Conservation (phyloP, 2,888 invertebrate genomes). For the Drosophila quinaria region DNA sequence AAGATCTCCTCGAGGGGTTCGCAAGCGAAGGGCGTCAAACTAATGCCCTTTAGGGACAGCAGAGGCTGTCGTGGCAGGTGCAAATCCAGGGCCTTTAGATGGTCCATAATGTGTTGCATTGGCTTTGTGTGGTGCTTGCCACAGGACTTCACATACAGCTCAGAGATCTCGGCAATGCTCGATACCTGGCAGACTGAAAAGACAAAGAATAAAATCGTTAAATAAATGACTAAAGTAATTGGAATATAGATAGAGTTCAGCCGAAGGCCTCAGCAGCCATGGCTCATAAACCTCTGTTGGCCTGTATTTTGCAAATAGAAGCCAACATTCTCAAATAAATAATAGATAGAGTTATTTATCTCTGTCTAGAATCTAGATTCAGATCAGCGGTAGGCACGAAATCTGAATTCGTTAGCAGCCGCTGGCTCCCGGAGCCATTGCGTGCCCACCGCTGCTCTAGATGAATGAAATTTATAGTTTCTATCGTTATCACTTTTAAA, state of each 20-base stretch:
- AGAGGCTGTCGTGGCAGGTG: constrained; percentile 87
- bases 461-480: no score
- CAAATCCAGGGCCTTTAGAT: constrained; percentile 88
- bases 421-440: no score
- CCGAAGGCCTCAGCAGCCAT: no score
- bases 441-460: no score
- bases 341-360: not conserved
- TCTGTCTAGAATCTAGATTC: no score
- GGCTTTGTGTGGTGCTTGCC: constrained; percentile 90
- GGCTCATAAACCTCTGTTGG: no score
- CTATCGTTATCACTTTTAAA: no score
- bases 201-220: not conserved
- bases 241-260: not conserved
- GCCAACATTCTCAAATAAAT: no score
- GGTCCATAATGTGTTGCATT: constrained; percentile 89
- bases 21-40: constrained; percentile 89
- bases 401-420: no score
- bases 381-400: no score
- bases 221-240: not conserved
- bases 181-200: constrained; percentile 77
- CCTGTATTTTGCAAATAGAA: no score
- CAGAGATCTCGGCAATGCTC: constrained; percentile 89
- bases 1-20: constrained; percentile 95
- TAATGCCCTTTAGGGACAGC: constrained; percentile 88
- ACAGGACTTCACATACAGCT: constrained; percentile 91